A percentile compares a stretch with the other conserved stretches of the same genome.
Evolutionary conservation across 2,888 invertebrate species (phyloP).

Genomic region (Desoria tigrina): DNA sequence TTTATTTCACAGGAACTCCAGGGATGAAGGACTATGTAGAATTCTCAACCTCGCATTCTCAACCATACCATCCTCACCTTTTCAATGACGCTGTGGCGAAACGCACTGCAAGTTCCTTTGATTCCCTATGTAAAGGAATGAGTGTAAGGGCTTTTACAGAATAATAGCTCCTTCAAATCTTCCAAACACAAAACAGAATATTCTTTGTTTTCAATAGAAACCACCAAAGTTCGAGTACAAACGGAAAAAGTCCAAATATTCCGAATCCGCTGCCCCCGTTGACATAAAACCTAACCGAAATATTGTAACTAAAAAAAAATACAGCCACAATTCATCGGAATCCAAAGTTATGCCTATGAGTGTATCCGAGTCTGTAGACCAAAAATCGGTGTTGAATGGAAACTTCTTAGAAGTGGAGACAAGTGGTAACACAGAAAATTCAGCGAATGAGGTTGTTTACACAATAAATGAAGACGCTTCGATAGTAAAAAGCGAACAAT

Average conservation of each 20-base stretch:
- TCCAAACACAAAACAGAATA: not conserved
- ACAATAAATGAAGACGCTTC: slow-evolving; percentile 3
- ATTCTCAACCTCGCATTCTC: not conserved
- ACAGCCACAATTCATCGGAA: no score
- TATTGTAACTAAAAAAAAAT: not conserved
- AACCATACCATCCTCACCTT: not conserved
- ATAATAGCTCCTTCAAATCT: not conserved
- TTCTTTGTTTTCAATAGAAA: slow-evolving; percentile 2
- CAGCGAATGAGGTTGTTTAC: slow-evolving; percentile 14
- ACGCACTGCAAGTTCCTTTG: slow-evolving; percentile 36
- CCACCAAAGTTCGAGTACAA: slow-evolving; percentile 1
- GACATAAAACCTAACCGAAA: not conserved
- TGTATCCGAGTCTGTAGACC: not conserved
- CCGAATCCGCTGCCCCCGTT: not conserved
- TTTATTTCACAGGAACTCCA: slow-evolving; percentile 23
- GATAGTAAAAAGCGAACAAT: not conserved
- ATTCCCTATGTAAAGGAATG: slow-evolving; percentile 41
- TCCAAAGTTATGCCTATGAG: no score
- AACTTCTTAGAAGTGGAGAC: no score
- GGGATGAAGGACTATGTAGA: not conserved
- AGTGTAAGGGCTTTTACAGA: slow-evolving; percentile 15
- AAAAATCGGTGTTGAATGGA: no score
- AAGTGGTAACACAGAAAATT: no score
- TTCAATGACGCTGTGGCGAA: slow-evolving; percentile 32
- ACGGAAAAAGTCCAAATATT: not conserved